These are phyloP conservation scores for Cotesia glomerata DNA, from an alignment of 1,140 invertebrate species.

Conservation along the genomic window DNA sequence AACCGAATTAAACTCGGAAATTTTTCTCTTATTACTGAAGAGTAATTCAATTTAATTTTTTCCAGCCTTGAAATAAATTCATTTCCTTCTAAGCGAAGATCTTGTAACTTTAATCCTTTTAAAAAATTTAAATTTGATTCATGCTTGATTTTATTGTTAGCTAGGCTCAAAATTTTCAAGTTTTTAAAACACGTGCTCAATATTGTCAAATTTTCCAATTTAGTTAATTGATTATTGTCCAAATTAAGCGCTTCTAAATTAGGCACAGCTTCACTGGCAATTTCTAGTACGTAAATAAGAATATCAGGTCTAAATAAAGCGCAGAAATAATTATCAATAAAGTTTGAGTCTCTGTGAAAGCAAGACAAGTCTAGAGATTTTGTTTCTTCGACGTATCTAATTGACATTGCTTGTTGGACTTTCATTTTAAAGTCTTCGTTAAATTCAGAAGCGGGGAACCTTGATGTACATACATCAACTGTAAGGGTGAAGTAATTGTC, in stretches of 20 bases:
- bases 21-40: constrained; percentile 83
- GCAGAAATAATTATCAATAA: constrained; percentile 75
- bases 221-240: constrained; percentile 78
- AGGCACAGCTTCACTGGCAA: constrained; percentile 83
- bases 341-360: constrained; percentile 81
- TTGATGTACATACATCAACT: constrained; percentile 67
- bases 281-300: constrained; percentile 75
- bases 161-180: constrained; percentile 81
- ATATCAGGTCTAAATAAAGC: constrained; percentile 75
- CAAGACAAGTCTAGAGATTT: constrained; percentile 81
- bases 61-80: constrained; percentile 76
- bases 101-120: constrained; percentile 73
- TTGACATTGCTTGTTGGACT: constrained; percentile 79
- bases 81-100: constrained; percentile 82
- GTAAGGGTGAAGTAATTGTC: constrained; percentile 73
- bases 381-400: constrained; percentile 75
- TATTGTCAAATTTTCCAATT: constrained; percentile 71
- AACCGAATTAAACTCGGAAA: constrained; percentile 83
- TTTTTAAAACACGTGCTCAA: constrained; percentile 72
- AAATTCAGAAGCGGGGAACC: constrained; percentile 69
- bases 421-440: constrained; percentile 71
- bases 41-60: constrained; percentile 65
- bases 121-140: constrained; percentile 71
- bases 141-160: constrained; percentile 78
- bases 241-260: constrained; percentile 82